Evolutionary conservation across 2,113 vertebrate species (phyloP).

Genomic region (Ammodytes marinus): DNA sequence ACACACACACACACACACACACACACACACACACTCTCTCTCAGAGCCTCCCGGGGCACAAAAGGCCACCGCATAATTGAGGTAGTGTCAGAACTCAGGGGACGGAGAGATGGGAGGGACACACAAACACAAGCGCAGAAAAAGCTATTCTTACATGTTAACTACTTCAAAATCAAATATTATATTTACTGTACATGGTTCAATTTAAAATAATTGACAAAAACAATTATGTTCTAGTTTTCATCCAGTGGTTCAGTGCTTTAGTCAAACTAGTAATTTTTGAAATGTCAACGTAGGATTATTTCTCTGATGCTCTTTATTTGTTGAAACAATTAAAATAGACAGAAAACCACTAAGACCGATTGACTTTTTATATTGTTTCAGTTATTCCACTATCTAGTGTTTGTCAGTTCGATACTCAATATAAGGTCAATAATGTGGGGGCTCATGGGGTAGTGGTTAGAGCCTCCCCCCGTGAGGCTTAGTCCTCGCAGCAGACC

Average conservation of each 20-base stretch:
- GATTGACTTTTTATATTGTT: too few relatives aligned
- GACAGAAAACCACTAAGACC: too few relatives aligned
- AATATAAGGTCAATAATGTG: too few relatives aligned
- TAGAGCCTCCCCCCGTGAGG: too few relatives aligned
- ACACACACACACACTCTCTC: slow-evolving; percentile 9
- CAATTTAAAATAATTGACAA: not conserved
- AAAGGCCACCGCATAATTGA: slow-evolving; percentile 76
- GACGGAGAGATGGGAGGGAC: slow-evolving; percentile 48
- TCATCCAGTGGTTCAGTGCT: not conserved
- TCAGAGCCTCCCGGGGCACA: slow-evolving; percentile 19
- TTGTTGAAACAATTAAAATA: too few relatives aligned
- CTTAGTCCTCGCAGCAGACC: too few relatives aligned
- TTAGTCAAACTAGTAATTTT: not conserved
- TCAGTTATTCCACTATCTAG: too few relatives aligned
- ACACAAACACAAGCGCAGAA: slow-evolving; percentile 16
- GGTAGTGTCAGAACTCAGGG: slow-evolving; percentile 74
- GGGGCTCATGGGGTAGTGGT: too few relatives aligned
- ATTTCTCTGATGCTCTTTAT: too few relatives aligned
- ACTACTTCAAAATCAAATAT: not conserved
- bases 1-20: slow-evolving; percentile 43
- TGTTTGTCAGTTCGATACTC: too few relatives aligned
- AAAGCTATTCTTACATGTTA: not conserved
- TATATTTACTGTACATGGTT: not conserved
- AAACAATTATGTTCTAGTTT: not conserved
- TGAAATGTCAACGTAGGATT: not conserved